These are phyloP conservation scores for Diachasmimorpha longicaudata DNA, from an alignment of 1,140 invertebrate genomes.

Conservation along the genomic window DNA sequence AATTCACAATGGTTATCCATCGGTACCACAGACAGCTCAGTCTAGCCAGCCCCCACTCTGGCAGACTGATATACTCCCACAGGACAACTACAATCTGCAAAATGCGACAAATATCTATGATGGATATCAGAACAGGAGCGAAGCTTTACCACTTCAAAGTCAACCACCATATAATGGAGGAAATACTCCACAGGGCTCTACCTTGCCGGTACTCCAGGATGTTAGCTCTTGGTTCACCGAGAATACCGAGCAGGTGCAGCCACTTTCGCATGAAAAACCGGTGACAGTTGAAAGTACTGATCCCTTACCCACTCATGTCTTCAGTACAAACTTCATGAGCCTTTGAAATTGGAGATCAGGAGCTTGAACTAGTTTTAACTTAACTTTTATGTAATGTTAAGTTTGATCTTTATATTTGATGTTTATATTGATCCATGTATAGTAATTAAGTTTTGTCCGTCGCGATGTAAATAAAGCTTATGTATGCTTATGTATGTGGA, in stretches of 20 bases:
- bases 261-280: not conserved
- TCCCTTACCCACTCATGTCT: not conserved
- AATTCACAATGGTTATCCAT: not conserved
- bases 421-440: too few relatives aligned
- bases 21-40: not conserved
- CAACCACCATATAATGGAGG: not conserved
- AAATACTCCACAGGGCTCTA: not conserved
- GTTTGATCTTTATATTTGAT: too few relatives aligned
- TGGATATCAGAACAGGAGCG: not conserved
- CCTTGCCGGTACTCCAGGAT: not conserved
- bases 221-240: conserved; percentile 16
- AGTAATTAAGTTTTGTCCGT: too few relatives aligned
- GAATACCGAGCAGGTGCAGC: not conserved
- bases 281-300: not conserved
- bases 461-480: too few relatives aligned
- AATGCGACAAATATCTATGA: not conserved
- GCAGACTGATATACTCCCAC: not conserved
- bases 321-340: not conserved
- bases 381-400: too few relatives aligned
- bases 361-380: not conserved
- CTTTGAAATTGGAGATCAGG: conserved; percentile 8
- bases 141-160: not conserved
- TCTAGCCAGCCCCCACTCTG: not conserved
- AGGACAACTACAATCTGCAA: not conserved
- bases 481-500: too few relatives aligned